These are phyloP conservation scores for Gymnoscelis rufifasciata DNA, from an alignment of 2,888 invertebrate species.

Conservation along the genomic window DNA sequence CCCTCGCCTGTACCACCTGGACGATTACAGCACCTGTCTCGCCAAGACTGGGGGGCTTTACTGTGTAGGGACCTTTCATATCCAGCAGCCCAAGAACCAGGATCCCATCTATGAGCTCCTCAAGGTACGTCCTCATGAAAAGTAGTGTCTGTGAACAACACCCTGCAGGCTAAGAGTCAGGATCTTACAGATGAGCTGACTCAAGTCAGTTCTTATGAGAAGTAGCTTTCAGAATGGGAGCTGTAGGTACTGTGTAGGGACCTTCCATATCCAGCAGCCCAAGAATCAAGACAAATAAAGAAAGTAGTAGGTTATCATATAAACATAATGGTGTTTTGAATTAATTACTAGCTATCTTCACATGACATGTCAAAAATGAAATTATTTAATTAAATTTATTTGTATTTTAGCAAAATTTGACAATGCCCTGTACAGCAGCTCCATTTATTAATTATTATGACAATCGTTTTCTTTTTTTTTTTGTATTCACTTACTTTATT, in stretches of 20 bases:
- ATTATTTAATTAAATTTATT: no score
- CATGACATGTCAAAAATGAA: no score
- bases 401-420: no score
- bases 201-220: background rate
- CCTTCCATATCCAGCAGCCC: constrained; percentile 41
- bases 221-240: background rate
- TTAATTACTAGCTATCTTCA: no score
- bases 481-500: no score
- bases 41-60: constrained; percentile 44
- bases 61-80: constrained; percentile 54
- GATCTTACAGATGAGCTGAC: no score
- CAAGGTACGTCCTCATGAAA: constrained; percentile 33
- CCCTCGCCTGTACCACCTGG: constrained; percentile 58
- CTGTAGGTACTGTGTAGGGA: constrained; percentile 62
- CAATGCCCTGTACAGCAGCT: no score
- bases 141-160: background rate
- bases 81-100: constrained; percentile 34
- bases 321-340: no score
- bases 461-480: no score
- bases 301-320: no score
- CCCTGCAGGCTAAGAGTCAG: no score
- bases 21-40: constrained; percentile 53
- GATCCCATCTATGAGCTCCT: constrained; percentile 39
- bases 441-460: no score
- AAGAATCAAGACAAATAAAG: constrained; percentile 32